These are phyloP conservation scores for Dermolepida albohirtum DNA, from an alignment of 2,888 invertebrate genomes.

Conservation along the genomic window DNA sequence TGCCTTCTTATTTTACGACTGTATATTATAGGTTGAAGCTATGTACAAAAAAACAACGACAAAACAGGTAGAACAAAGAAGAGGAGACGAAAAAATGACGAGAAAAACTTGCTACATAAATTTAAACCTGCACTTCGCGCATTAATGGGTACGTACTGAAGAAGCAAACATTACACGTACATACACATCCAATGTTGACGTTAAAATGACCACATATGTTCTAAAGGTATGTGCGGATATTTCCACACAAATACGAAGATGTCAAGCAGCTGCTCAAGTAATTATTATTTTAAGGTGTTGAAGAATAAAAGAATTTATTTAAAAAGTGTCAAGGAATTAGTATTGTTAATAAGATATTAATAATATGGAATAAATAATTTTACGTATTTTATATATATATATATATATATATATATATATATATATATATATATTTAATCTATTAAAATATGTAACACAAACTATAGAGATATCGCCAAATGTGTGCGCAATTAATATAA, in stretches of 20 bases:
- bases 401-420: too few species aligned
- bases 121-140: constrained; percentile 47
- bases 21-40: too few species aligned
- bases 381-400: too few species aligned
- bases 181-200: constrained; percentile 50
- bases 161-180: constrained; percentile 44
- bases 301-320: constrained; percentile 7
- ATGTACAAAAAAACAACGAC: constrained; percentile 3
- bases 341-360: background rate
- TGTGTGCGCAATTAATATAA: too few species aligned
- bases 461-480: too few species aligned
- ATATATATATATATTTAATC: too few species aligned
- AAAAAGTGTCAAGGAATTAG: background rate
- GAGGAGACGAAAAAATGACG: constrained; percentile 12
- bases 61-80: constrained; percentile 22
- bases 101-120: constrained; percentile 48
- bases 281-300: constrained; percentile 53
- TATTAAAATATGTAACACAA: too few species aligned
- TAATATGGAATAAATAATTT: too few species aligned
- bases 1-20: too few species aligned
- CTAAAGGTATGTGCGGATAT: constrained; percentile 43
- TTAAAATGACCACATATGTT: constrained; percentile 57
- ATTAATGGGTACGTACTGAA: constrained; percentile 46
- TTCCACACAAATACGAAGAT: constrained; percentile 42
- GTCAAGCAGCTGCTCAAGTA: constrained; percentile 54